Percentiles rank a stretch among this genome's conserved stretches.
These are phyloP conservation scores for Opisthograptis luteolata DNA, from an alignment of 2,888 invertebrate genomes.

Conservation along the genomic window DNA sequence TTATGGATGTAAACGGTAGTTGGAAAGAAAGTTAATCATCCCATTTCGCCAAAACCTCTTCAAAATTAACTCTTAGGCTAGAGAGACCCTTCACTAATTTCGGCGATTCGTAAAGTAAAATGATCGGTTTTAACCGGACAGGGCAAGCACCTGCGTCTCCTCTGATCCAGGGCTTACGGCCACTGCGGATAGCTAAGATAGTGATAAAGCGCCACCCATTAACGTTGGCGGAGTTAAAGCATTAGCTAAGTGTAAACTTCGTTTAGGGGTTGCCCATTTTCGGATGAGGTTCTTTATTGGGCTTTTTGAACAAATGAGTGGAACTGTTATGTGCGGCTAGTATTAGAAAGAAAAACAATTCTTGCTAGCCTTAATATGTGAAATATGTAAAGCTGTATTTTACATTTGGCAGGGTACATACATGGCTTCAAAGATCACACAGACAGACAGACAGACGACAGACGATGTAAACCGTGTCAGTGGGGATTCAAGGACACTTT, in stretches of 20 bases:
- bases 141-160: constrained; percentile 59
- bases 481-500: too few relatives aligned
- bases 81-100: constrained; percentile 22
- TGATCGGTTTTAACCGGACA: constrained; percentile 58
- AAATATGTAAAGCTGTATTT: too few relatives aligned
- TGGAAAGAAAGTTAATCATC: not conserved
- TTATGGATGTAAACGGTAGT: too few relatives aligned
- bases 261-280: constrained; percentile 30
- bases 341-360: too few relatives aligned
- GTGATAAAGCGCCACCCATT: constrained; percentile 68
- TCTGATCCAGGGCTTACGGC: constrained; percentile 63
- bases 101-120: constrained; percentile 49
- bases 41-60: constrained; percentile 1
- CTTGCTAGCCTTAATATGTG: too few relatives aligned
- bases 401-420: too few relatives aligned
- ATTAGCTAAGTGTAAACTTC: constrained; percentile 45
- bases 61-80: constrained; percentile 7
- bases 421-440: too few relatives aligned
- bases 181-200: constrained; percentile 62
- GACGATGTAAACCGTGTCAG: too few relatives aligned
- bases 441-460: too few relatives aligned
- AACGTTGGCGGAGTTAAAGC: constrained; percentile 57
- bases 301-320: constrained; percentile 18
- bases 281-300: constrained; percentile 27
- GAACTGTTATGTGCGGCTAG: constrained; percentile 42